Base-by-base conservation (phyloP, 2,113 vertebrate species). In the Calypte anna region DNA sequence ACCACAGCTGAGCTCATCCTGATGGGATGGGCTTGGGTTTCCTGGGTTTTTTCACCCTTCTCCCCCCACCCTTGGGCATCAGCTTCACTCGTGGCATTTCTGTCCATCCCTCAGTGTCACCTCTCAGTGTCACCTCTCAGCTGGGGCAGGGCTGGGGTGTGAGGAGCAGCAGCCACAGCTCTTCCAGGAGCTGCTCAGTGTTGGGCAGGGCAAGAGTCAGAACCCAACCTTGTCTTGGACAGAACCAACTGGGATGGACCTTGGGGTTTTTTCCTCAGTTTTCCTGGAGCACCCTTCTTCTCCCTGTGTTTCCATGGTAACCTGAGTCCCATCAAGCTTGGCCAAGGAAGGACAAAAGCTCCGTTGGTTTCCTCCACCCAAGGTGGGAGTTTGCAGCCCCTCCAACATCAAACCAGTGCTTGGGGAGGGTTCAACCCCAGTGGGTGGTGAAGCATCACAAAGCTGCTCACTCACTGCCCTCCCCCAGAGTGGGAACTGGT, bases 361-460 rank as follows among this genome's bases (percentile, higher is more conserved):
- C 40, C 40, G 5, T 40, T 40, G 11, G 11, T 40, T 40, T 40
- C 40, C 40, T 40, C 40, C 40, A 40, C 40, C 40, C 40, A 40
- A 40, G 5, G 40, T 40, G 40, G 40, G 40, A 40, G 40, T 11
- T 78, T 36, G 24, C 40, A 51, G 13, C 51, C 44, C 48, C 8
- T 13, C 6, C 63, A 27, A 1, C 0, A 1, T 33, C 33, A 21
- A 38, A 44, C 18, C 19, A n/a, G 31, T 3, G 18, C 31, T 50
- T 14, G 36, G 17, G 43, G 50, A 22, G 57, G 21, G 8, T 33
- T 24, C 38, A 46, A 30, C 14, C 70, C 43, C 4, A 1, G n/a
- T 12, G 2, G 12, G 28, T 33, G 4, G 19, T 14, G 2, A 22
- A 46, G 38, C 70, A 23, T 19, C 14, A 2, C 12, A 1, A 0